Conservation (phyloP, 2,797 vertebrate genomes). For the Anolis apletophallus region DNA sequence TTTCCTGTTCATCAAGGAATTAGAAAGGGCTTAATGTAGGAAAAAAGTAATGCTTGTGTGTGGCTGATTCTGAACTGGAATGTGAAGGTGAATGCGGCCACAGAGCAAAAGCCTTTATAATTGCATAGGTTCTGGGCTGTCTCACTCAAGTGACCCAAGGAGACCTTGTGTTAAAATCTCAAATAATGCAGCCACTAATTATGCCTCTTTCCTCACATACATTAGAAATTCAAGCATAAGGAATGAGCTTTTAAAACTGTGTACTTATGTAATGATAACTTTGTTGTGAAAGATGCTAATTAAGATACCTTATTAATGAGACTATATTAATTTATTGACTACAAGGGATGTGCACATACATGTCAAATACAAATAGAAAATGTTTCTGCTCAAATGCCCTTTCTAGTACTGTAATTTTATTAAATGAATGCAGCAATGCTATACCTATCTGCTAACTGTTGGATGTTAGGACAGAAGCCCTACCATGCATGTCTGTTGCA, state of each 20-base stretch:
- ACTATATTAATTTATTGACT: constrained; percentile 12
- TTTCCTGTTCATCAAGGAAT: not conserved
- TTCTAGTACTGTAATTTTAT: constrained; percentile 24
- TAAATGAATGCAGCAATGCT: not conserved
- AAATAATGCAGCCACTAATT: constrained; percentile 6
- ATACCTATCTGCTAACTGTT: too few species aligned
- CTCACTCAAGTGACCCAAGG: not conserved
- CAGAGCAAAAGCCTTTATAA: constrained; percentile 1
- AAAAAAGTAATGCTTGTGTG: not conserved
- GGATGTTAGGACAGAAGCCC: not conserved
- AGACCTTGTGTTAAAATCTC: constrained; percentile 4
- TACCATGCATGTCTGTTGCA: not conserved
- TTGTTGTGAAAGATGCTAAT: constrained; percentile 45
- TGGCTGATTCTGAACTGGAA: not conserved
- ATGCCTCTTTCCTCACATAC: not conserved
- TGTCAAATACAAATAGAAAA: constrained; percentile 33
- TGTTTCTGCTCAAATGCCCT: not conserved
- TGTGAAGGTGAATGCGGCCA: not conserved
- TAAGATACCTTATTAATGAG: constrained; percentile 38
- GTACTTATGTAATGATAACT: constrained; percentile 18
- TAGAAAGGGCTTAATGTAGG: not conserved
- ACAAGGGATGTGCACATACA: not conserved
- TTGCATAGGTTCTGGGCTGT: not conserved
- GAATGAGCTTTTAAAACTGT: constrained; percentile 41
- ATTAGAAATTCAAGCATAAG: constrained; percentile 40